Evolutionary conservation across 2,113 vertebrate genomes (phyloP).

Genomic region (Isichthys henryi): DNA sequence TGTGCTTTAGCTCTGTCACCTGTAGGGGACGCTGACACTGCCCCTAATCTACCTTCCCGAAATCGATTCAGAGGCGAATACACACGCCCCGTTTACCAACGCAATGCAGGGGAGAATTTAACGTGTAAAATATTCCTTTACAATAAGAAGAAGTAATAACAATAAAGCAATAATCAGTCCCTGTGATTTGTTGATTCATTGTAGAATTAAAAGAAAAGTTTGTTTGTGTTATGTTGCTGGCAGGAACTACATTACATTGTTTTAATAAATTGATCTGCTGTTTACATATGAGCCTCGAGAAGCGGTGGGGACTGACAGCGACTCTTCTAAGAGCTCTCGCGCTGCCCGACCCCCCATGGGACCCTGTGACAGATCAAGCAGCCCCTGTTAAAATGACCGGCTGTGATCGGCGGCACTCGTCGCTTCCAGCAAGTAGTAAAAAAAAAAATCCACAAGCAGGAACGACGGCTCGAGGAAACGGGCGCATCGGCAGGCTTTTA

Average conservation of each 20-base stretch:
- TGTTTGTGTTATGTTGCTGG: not conserved
- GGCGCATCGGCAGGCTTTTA: constrained; percentile 27
- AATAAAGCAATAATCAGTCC: not conserved
- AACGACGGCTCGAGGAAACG: constrained; percentile 9
- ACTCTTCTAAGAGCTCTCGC: not conserved
- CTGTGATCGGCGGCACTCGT: constrained; percentile 9
- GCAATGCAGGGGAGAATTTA: not conserved
- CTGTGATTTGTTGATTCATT: not conserved
- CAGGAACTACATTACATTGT: not conserved
- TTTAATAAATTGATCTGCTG: not conserved
- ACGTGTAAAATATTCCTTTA: not conserved
- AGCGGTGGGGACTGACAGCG: not conserved
- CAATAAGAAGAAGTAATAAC: not conserved
- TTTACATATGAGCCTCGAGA: not conserved
- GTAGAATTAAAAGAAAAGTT: not conserved
- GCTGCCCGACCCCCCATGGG: not conserved
- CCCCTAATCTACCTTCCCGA: not conserved
- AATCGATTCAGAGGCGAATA: not conserved
- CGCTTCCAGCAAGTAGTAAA: constrained; percentile 17
- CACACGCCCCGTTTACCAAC: not conserved
- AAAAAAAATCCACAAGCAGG: not conserved
- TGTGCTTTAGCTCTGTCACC: not conserved
- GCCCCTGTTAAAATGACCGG: constrained; percentile 8
- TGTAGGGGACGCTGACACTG: not conserved
- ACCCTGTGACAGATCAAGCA: not conserved